Percentiles rank a stretch among this genome's conserved stretches.
Evolutionary conservation across 2,888 invertebrate species (phyloP).

Genomic region (Hoplodrina ambigua): DNA sequence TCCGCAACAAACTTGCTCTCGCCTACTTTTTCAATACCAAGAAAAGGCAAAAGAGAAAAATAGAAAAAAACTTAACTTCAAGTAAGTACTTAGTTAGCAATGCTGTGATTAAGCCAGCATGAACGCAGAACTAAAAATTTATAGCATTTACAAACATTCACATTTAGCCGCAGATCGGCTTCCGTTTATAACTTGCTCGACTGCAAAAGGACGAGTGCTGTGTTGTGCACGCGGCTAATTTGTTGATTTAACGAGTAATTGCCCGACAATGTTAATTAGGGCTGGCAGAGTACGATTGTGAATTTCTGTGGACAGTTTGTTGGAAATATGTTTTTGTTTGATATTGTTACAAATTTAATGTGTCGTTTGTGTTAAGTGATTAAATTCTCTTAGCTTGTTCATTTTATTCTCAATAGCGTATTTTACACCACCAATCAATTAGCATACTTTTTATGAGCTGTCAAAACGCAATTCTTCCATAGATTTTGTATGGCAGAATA

Average conservation of each 20-base stretch:
- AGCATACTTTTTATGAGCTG: too few relatives aligned
- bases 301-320: not conserved
- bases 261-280: constrained; percentile 83
- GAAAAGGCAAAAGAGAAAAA: constrained; percentile 9
- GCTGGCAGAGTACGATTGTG: constrained; percentile 61
- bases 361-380: not conserved
- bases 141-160: constrained; percentile 62
- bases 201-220: constrained; percentile 79
- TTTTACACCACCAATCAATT: too few relatives aligned
- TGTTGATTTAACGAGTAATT: constrained; percentile 85
- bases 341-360: not conserved
- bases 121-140: constrained; percentile 63
- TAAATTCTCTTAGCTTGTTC: not conserved
- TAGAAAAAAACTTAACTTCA: not conserved
- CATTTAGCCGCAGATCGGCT: constrained; percentile 56
- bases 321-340: not conserved
- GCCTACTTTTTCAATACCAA: constrained; percentile 17
- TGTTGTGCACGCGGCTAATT: constrained; percentile 78
- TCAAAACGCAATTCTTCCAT: too few relatives aligned
- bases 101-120: constrained; percentile 52
- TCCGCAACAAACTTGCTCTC: constrained; percentile 4
- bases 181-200: constrained; percentile 61
- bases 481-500: too few relatives aligned
- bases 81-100: constrained; percentile 8
- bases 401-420: too few relatives aligned